A percentile compares a stretch with the other conserved stretches of the same genome.
phyloP scores from a whole-genome alignment of 2,888 invertebrate species.

The Muschampia plurimacula region DNA sequence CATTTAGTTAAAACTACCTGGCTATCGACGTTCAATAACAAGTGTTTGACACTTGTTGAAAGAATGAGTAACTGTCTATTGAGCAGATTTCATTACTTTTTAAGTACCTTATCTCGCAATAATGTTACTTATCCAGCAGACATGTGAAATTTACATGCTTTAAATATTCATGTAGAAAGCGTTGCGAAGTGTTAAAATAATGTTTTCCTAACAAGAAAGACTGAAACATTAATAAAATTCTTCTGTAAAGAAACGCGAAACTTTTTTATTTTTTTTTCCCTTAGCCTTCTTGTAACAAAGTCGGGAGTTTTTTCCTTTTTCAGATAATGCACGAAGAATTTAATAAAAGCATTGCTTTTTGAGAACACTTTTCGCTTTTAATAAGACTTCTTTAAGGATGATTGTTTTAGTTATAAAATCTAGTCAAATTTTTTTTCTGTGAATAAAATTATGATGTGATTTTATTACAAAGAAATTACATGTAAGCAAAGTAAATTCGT shows the following conservation, averaged over 20 bases:
- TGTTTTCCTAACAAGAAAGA: slow-evolving; percentile 63
- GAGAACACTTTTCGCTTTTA: slow-evolving; percentile 46
- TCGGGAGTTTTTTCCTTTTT: slow-evolving; percentile 68
- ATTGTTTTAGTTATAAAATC: slow-evolving; percentile 10
- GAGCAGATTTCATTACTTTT: slow-evolving; percentile 30
- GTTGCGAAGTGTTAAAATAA: slow-evolving; percentile 56
- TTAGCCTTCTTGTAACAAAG: slow-evolving; percentile 64
- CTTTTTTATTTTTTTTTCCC: slow-evolving; percentile 62
- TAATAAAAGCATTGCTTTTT: slow-evolving; percentile 79
- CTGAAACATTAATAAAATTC: slow-evolving; percentile 78
- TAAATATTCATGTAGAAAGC: slow-evolving; percentile 38
- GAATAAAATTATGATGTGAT: neutral
- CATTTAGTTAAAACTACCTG: too few species aligned
- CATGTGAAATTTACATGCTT: slow-evolving; percentile 32
- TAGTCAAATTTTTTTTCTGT: slow-evolving; percentile 2
- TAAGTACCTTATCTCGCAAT: neutral
- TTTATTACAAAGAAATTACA: neutral
- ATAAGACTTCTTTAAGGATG: slow-evolving; percentile 40
- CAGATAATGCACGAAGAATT: slow-evolving; percentile 78
- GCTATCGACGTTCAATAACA: too few species aligned
- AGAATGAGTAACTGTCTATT: slow-evolving; percentile 25
- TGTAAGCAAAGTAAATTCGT: neutral
- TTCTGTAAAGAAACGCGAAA: slow-evolving; percentile 70
- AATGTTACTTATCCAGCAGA: slow-evolving; percentile 23
- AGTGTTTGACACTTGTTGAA: neutral